phyloP scores from a whole-genome alignment of 1,140 invertebrate species.

The Polypedilum pembai region DNA sequence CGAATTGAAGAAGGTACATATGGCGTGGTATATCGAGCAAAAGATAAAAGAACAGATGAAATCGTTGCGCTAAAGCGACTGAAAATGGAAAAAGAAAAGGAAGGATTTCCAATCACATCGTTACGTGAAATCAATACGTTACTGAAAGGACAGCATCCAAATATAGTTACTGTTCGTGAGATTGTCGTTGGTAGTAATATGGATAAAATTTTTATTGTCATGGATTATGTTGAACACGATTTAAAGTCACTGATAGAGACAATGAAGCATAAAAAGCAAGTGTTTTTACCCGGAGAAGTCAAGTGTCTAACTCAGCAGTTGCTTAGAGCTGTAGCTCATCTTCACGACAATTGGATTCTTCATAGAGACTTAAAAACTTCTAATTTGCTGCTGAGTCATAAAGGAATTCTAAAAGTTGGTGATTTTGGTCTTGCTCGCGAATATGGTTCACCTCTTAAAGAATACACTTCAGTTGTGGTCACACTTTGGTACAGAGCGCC shows the following conservation, averaged over 20 bases:
- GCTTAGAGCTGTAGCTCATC: conserved; percentile 79
- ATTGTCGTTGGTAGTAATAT: conserved; percentile 99
- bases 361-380: conserved; percentile 99
- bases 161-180: conserved; percentile 96
- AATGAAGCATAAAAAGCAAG: conserved; percentile 87
- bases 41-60: conserved; percentile 92
- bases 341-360: conserved; percentile 99
- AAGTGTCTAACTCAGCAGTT: conserved; percentile 95
- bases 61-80: conserved; percentile 97
- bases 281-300: conserved; percentile 85
- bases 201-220: conserved; percentile 99
- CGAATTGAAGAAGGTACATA: conserved; percentile 97
- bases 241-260: conserved; percentile 97
- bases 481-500: conserved; percentile 97
- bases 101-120: conserved; percentile 99
- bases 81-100: conserved; percentile 99
- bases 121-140: conserved; percentile 96
- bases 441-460: conserved; percentile 93
- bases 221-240: conserved; percentile 99
- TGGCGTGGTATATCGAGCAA: conserved; percentile 90
- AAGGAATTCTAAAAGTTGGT: conserved; percentile 80
- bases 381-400: conserved; percentile 93
- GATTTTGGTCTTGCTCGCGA: conserved; percentile 98
- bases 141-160: conserved; percentile 90
- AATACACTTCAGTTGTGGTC: conserved; percentile 95